phyloP scores from a whole-genome alignment of 2,888 invertebrate genomes.

The Cancer borealis region DNA sequence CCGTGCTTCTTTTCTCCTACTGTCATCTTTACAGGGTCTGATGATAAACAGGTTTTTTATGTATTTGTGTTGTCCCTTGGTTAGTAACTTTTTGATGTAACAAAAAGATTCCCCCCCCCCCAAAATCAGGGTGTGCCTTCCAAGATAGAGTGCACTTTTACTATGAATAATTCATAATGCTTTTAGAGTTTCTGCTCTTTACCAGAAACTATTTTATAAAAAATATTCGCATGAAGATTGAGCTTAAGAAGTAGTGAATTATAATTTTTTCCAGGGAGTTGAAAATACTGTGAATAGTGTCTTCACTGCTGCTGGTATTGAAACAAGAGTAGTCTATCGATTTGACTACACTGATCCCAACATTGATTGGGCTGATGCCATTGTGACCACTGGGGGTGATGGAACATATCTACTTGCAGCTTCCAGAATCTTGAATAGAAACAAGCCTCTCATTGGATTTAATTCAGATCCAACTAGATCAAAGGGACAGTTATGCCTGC shows the following conservation, averaged over 20 bases:
- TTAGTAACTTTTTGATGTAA: no score
- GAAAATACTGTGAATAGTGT: constrained; percentile 76
- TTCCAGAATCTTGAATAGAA: constrained; percentile 87
- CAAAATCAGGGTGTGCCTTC: no score
- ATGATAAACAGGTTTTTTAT: no score
- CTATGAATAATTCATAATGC: neutral
- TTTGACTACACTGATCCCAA: constrained; percentile 85
- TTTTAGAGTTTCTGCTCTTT: neutral
- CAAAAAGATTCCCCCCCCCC: no score
- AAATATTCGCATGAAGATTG: neutral
- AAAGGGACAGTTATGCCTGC: constrained; percentile 94
- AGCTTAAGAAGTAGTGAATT: neutral
- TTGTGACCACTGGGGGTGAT: constrained; percentile 95
- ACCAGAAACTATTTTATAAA: neutral
- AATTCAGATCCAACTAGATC: constrained; percentile 97
- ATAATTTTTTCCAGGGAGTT: constrained; percentile 70
- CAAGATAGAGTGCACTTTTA: neutral
- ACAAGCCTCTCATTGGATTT: constrained; percentile 96
- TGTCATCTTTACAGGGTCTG: no score
- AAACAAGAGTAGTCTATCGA: constrained; percentile 89
- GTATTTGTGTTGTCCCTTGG: no score
- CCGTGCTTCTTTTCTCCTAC: no score
- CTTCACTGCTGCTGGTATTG: constrained; percentile 83
- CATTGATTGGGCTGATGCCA: constrained; percentile 94
- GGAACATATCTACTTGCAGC: constrained; percentile 98